phyloP scores from a whole-genome alignment of 2,113 vertebrate species.

The Dendropsophus ebraccatus region DNA sequence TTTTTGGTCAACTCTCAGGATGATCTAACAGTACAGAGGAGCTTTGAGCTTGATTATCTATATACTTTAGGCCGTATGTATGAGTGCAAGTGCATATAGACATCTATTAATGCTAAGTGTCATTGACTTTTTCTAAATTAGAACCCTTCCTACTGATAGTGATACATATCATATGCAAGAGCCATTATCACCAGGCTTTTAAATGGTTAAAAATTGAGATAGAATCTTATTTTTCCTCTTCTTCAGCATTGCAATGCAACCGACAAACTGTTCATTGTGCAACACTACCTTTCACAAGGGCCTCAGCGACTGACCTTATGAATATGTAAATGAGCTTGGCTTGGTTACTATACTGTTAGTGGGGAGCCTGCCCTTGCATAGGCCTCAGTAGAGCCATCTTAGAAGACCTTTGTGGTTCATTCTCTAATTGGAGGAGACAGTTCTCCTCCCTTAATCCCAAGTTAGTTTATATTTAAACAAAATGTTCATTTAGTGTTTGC shows the following conservation, averaged over 20 bases:
- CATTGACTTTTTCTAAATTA: not conserved
- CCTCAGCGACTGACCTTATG: slow-evolving; percentile 41
- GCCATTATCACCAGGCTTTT: not conserved
- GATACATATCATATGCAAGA: not conserved
- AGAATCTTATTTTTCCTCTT: slow-evolving; percentile 5
- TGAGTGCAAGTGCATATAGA: not conserved
- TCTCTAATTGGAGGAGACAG: slow-evolving; percentile 53
- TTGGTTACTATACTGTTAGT: slow-evolving; percentile 30
- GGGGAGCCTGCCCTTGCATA: slow-evolving; percentile 31
- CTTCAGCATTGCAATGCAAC: slow-evolving; percentile 10
- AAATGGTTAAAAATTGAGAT: slow-evolving; percentile 15
- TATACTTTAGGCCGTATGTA: not conserved
- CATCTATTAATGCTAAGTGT: not conserved
- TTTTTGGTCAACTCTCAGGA: not conserved
- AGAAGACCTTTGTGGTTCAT: slow-evolving; percentile 27
- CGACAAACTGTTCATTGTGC: slow-evolving; percentile 48
- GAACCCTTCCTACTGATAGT: not conserved
- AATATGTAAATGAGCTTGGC: slow-evolving; percentile 47
- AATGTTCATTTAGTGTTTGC: slow-evolving; percentile 57
- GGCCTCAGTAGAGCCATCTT: slow-evolving; percentile 46
- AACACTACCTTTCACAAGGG: slow-evolving; percentile 21
- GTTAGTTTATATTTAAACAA: slow-evolving; percentile 56
- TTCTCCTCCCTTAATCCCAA: slow-evolving; percentile 45
- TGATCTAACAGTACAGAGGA: not conserved
- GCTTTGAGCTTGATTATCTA: not conserved